Evolutionary conservation across 2,888 invertebrate species (phyloP).

Genomic region (Protonemura montana): DNA sequence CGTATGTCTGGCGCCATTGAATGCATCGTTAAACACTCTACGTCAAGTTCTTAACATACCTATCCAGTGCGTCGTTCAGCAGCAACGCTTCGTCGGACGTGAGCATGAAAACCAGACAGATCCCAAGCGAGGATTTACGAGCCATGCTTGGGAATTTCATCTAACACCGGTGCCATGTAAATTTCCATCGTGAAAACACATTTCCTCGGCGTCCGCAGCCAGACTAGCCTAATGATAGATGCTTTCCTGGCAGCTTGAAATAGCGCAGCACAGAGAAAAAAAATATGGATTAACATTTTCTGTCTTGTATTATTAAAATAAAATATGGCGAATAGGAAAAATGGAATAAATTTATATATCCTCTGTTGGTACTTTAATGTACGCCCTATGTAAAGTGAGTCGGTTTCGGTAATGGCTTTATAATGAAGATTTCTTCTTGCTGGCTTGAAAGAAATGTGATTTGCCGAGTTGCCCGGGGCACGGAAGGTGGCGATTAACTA

Average conservation of each 20-base stretch:
- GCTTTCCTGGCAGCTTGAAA: not conserved
- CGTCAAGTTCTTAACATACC: not conserved
- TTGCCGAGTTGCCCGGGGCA: not conserved
- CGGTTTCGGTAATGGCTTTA: not conserved
- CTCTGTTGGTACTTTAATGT: no score
- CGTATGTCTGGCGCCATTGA: not conserved
- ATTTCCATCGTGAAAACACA: not conserved
- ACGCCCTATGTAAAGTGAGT: no score
- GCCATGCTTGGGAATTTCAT: not conserved
- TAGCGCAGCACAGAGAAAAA: not conserved
- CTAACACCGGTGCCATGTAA: not conserved
- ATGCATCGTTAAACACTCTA: not conserved
- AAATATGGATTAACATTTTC: constrained; percentile 2
- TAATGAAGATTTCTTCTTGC: not conserved
- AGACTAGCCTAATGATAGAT: not conserved
- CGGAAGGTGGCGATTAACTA: not conserved
- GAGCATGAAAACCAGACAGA: not conserved
- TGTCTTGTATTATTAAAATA: not conserved
- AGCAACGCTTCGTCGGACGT: not conserved
- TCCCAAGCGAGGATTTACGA: not conserved
- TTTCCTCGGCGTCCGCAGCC: no score
- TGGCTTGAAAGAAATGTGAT: not conserved
- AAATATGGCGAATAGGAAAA: not conserved
- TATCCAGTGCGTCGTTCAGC: not conserved
- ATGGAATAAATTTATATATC: not conserved